Base-by-base conservation (phyloP, 2,888 invertebrate species). In the Drosophila tanythrix region DNA sequence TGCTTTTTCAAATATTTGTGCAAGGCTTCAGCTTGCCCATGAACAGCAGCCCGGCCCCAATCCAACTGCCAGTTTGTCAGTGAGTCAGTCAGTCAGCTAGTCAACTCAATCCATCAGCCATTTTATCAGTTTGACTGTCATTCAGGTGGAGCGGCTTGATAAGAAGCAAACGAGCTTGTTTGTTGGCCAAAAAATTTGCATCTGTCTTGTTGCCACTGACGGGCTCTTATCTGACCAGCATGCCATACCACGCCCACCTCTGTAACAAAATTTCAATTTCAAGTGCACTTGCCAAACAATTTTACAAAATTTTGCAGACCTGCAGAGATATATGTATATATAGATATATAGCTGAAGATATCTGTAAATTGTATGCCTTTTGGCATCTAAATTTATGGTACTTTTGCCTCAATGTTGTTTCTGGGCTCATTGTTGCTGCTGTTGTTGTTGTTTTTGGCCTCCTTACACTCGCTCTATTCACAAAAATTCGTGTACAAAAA, bases 1-100 rank as follows among this genome's bases (percentile, higher is more conserved):
- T 77, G 80, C 85, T 80, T 82, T 90, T 71, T 76, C 90, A 90
- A 88, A 88, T 88, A 89, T 90, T 88, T 88, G 90, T 82, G 79
- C 82, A 88, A 80, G 71, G 82, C 87, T 87, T 89, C 78, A 90
- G 67, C 76, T 71, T 62, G 69, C 63, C 65, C 57, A 64, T 62
- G 66, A 58, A 40, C 61, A 25, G 48, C 31, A 36, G 18, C 2
- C 53, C 48, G 31, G 29, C 38, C 48, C 43, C 62, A 60, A 40
- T 50, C 55, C 52, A 66, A 59, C 76, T 46, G 57, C 27, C 57
- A 46, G 57, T 38, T 51, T 27, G 46, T 29, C 76, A 11, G 51
- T 31, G 36, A 11, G 21, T 38, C 58, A 25, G 61, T 60, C 61
- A 48, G 61, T 56, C 25, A 46, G 59, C 64, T 33, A 33, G 52